Evolutionary conservation across 1,140 invertebrate genomes (phyloP), one percentile per base, ranked within the genome.

Genomic region (Drosophila truncata): DNA sequence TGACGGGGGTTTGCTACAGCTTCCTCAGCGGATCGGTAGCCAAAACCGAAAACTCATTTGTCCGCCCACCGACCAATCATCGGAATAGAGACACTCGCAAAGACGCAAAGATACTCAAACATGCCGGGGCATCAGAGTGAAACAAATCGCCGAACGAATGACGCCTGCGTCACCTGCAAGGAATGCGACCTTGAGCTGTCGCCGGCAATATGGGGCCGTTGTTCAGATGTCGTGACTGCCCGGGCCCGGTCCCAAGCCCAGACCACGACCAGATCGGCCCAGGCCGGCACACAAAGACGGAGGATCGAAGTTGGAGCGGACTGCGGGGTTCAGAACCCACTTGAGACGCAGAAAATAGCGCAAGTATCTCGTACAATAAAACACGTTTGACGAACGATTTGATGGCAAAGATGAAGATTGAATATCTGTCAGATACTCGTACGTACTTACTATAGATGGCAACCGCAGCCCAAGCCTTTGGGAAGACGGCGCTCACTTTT

Each of bases 151-250:
- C 80, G 60, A 81, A 52, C 69, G 75, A 72, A 58, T 74, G 60
- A 79, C 55, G 81, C 81, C 82, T 87, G 69, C 75, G 82, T 86
- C 82, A 86, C 52, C 46, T 60, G 23, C 58, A 79, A 86, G 79
- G 83, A 86, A 86, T 86, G 82, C 82, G 82, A 87, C 82, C 82
- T 86, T 86, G 82, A 82, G 82, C 83, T 86, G 82, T 85, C 78
- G 82, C 63, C 81, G 81, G 54, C 54, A 59, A 47, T 41, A 69
- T 44, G 63, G 50, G 44, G 42, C 54, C 42, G 60, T 77, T 72
- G 79, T 77, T 84, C 70, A 83, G 77, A 77, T 82, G 82, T 85
- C 82, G 82, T 85, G 82, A 85, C 82, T 80, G 63, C 52, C 58
- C 62, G 52, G 31, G n/a, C 60, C n/a, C n/a, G n/a, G n/a, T n/a